Evolutionary conservation across 1,140 invertebrate genomes (phyloP), one percentile per base, ranked within the genome.

Genomic region (Dysdera silvatica): DNA sequence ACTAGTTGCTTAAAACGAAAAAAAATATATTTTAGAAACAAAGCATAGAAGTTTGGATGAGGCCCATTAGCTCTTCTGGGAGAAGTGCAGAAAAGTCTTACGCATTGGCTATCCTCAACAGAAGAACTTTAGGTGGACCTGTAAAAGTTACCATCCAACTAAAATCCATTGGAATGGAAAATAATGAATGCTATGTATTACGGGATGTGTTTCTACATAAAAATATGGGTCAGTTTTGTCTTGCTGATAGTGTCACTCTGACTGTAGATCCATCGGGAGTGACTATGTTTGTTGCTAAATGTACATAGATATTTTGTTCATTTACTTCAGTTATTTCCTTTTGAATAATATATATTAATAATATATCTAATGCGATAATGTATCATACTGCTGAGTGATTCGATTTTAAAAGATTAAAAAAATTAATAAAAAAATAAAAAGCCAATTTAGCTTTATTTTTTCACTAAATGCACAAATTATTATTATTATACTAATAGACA

Each of bases 41-140:
- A 71, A 88, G 88, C 58, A 91, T 93, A 68, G 90, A 94, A 78
- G 92, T 93, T 71, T 94, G 90, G 91, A 89, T 87, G 1, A 80
- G 89, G 45, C 90, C 90, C 1, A 87, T 93, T 45, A 83, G 84
- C 26, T 90, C 90, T 0, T 79, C 89, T 18, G 85, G 84, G 61
- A 83, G 87, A 67, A 18, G 10, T 49, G 84, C 81, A 63, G 86
- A 88, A 74, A 91, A 91, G 76, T 93, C 90, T 3, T 92, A 91
- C 72, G 89, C 88, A 6, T 83, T 94, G 51, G 88, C 87, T 1
- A 91, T 93, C 73, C 79, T 92, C 3, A 93, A 93, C 75, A 78
- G 89, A 61, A 79, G 89, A 70, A 90, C 88, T 0, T 89, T 93
- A 75, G 90, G 90, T n/a, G 92, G 89, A 7, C 89, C 90, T 4